phyloP scores from a whole-genome alignment of 2,113 vertebrate species.

The Xenopus borealis region DNA sequence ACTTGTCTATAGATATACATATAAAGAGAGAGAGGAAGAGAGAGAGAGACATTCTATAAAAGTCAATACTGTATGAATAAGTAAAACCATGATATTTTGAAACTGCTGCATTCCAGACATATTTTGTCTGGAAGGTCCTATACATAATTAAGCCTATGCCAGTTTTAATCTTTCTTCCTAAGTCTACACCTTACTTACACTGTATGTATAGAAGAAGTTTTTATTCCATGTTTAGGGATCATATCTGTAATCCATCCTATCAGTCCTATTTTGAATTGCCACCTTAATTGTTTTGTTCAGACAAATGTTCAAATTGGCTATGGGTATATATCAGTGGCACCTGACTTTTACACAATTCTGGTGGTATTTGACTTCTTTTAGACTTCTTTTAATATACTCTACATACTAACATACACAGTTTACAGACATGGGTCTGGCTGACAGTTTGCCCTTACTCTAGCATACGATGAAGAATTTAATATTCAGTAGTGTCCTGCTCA shows the following conservation, averaged over 20 bases:
- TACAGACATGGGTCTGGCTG: too few relatives aligned
- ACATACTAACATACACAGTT: too few relatives aligned
- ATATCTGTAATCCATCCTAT: neutral
- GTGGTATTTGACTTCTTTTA: too few relatives aligned
- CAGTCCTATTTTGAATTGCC: neutral
- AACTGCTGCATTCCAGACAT: constrained; percentile 23
- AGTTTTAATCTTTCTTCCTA: constrained; percentile 15
- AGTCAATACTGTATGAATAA: neutral
- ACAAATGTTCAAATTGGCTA: too few relatives aligned
- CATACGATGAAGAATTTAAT: too few relatives aligned
- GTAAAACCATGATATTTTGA: constrained; percentile 5
- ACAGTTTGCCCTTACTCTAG: too few relatives aligned
- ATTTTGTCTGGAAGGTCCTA: constrained; percentile 19
- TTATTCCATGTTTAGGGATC: neutral
- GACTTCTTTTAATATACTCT: too few relatives aligned
- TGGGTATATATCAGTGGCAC: too few relatives aligned
- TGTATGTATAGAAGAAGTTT: constrained; percentile 19
- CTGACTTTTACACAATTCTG: too few relatives aligned
- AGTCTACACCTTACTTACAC: neutral
- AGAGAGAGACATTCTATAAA: neutral
- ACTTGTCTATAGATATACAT: neutral
- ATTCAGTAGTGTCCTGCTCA: too few relatives aligned
- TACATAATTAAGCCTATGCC: constrained; percentile 16
- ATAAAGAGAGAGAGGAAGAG: too few relatives aligned
- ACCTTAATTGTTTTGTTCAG: too few relatives aligned